Evolutionary conservation across 1,140 invertebrate species (phyloP).

Genomic region (Coboldia fuscipes): DNA sequence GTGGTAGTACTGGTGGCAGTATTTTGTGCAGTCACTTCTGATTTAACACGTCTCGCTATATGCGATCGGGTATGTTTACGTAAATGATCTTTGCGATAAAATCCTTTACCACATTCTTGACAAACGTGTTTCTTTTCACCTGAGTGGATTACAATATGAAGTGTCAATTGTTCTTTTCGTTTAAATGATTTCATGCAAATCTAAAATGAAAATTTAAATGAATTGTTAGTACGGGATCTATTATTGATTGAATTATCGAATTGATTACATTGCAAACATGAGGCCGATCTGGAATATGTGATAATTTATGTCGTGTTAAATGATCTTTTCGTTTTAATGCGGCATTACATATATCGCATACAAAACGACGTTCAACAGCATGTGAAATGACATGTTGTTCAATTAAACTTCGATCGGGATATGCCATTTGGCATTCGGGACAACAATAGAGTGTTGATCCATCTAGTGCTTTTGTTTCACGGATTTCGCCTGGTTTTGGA

Average conservation of each 20-base stretch:
- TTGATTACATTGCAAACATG: slow-evolving; percentile 47
- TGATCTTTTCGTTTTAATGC: slow-evolving; percentile 66
- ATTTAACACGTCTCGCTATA: slow-evolving; percentile 21
- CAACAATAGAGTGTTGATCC: slow-evolving; percentile 68
- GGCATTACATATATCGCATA: slow-evolving; percentile 69
- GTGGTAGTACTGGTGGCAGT: slow-evolving; percentile 19
- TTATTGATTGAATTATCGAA: not conserved
- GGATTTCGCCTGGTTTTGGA: slow-evolving; percentile 59
- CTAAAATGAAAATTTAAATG: slow-evolving; percentile 10
- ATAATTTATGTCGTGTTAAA: slow-evolving; percentile 55
- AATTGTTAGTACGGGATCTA: not conserved
- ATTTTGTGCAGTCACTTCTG: slow-evolving; percentile 25
- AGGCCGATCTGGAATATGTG: slow-evolving; percentile 58
- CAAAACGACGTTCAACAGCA: slow-evolving; percentile 53
- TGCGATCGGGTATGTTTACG: slow-evolving; percentile 36
- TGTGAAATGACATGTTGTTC: slow-evolving; percentile 69
- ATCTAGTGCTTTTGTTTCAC: slow-evolving; percentile 57
- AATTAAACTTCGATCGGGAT: slow-evolving; percentile 55
- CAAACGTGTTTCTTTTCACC: slow-evolving; percentile 71
- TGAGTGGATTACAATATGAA: slow-evolving; percentile 70
- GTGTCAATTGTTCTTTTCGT: slow-evolving; percentile 60
- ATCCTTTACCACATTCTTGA: slow-evolving; percentile 64
- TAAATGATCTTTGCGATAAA: slow-evolving; percentile 55
- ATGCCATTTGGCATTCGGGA: slow-evolving; percentile 71
- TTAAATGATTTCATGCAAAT: slow-evolving; percentile 70